These are phyloP conservation scores for Dendronephthya gigantea DNA, from an alignment of 64 coral and sea anemone species.

Conservation along the genomic window DNA sequence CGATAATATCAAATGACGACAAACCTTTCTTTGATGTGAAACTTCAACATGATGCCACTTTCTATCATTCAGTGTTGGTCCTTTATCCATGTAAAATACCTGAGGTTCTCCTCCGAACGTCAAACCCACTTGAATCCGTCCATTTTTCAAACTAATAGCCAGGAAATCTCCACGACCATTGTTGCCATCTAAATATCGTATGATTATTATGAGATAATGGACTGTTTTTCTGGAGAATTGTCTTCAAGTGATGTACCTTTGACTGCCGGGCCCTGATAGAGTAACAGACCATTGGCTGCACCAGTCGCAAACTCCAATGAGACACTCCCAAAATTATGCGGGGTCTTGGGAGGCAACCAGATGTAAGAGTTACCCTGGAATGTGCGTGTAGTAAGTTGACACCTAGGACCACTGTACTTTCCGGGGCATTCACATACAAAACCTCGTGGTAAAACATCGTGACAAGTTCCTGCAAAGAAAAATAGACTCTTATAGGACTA, in stretches of 20 bases:
- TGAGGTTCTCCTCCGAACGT: slow-evolving; percentile 45
- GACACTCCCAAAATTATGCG: slow-evolving; percentile 58
- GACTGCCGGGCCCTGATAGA: slow-evolving; percentile 69
- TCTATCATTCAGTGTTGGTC: slow-evolving; percentile 49
- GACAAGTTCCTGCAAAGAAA: slow-evolving; percentile 42
- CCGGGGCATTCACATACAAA: slow-evolving; percentile 66
- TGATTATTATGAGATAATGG: background rate
- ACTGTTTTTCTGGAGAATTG: background rate
- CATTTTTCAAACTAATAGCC: slow-evolving; percentile 58
- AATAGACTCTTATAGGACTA: background rate
- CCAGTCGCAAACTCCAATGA: slow-evolving; percentile 58
- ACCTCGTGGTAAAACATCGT: slow-evolving; percentile 49
- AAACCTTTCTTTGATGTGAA: slow-evolving; percentile 57
- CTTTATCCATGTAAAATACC: slow-evolving; percentile 62
- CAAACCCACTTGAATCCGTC: slow-evolving; percentile 46
- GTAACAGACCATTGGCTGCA: slow-evolving; percentile 51
- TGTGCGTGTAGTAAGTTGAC: slow-evolving; percentile 71
- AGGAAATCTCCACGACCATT: slow-evolving; percentile 78
- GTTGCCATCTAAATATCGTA: slow-evolving; percentile 41
- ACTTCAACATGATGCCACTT: slow-evolving; percentile 74
- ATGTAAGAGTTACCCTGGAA: slow-evolving; percentile 80
- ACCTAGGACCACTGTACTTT: slow-evolving; percentile 51
- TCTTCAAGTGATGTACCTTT: no score
- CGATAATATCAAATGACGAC: background rate
- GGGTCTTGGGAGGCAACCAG: slow-evolving; percentile 42